Percentiles rank a stretch among this genome's conserved stretches.
Evolutionary conservation across 2,113 vertebrate species (phyloP).

Genomic region (Zosterops pallidus): DNA sequence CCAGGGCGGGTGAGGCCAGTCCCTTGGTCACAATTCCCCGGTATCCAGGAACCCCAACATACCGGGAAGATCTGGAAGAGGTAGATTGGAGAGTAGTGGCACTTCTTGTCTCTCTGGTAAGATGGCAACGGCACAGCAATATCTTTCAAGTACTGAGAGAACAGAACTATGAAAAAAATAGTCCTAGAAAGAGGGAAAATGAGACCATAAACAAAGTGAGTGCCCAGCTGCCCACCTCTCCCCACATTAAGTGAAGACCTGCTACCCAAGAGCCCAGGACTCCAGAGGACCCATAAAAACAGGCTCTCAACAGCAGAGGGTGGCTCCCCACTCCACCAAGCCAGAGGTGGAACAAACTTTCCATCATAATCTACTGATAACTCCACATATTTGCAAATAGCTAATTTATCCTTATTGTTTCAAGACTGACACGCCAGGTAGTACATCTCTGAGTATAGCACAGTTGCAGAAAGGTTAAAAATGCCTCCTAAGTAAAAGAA

Average conservation of each 20-base stretch:
- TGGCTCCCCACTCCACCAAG: background rate
- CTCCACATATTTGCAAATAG: background rate
- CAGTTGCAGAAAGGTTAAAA: background rate
- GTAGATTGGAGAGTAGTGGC: constrained; percentile 75
- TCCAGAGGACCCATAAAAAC: background rate
- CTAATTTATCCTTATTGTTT: background rate
- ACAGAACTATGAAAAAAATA: constrained; percentile 86
- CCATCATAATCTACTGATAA: background rate
- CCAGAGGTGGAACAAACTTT: background rate
- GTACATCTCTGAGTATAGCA: background rate
- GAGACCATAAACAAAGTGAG: background rate
- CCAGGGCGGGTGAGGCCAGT: fast-evolving
- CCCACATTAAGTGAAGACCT: background rate
- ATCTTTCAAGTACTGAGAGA: constrained; percentile 94
- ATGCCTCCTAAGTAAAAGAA: background rate
- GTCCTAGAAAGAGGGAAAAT: constrained; percentile 78
- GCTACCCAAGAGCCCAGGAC: background rate
- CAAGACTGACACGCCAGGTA: background rate
- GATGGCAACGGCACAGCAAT: constrained; percentile 79
- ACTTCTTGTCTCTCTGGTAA: constrained; percentile 80
- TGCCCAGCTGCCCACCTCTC: background rate
- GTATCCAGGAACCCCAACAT: background rate
- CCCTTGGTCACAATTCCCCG: background rate
- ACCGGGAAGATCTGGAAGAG: constrained; percentile 96
- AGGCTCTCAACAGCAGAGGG: background rate